Percentiles rank a stretch among this genome's conserved stretches.
These are phyloP conservation scores for Aporophyla nigra DNA, from an alignment of 2,888 invertebrate species.

Conservation along the genomic window DNA sequence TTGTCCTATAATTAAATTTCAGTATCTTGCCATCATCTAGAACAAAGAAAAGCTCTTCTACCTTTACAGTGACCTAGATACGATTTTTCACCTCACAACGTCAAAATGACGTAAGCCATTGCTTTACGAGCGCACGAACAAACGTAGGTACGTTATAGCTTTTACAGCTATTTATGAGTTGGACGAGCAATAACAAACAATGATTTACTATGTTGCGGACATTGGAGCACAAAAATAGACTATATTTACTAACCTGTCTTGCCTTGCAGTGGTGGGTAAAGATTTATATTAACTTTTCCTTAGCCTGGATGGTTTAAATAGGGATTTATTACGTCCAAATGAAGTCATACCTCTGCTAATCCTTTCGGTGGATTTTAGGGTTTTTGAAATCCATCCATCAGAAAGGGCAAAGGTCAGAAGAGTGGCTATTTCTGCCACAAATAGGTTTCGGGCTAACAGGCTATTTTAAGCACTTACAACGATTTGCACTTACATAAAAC, in stretches of 20 bases:
- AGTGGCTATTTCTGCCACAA: neutral
- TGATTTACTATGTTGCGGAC: constrained; percentile 65
- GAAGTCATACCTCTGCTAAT: neutral
- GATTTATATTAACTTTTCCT: too few relatives aligned
- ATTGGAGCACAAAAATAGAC: constrained; percentile 22
- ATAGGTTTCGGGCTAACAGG: constrained; percentile 1
- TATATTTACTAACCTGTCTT: constrained; percentile 9
- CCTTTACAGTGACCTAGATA: constrained; percentile 32
- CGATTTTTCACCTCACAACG: constrained; percentile 35
- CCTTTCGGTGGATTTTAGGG: neutral
- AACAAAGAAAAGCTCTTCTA: constrained; percentile 5
- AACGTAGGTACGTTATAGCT: constrained; percentile 51
- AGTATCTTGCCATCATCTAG: neutral
- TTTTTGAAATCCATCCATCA: constrained; percentile 25
- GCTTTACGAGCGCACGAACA: constrained; percentile 52
- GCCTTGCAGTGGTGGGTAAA: neutral
- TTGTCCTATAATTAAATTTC: neutral
- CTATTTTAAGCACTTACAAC: constrained; percentile 33
- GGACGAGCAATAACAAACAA: constrained; percentile 64
- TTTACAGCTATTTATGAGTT: constrained; percentile 56
- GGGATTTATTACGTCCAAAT: neutral
- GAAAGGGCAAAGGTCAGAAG: constrained; percentile 37
- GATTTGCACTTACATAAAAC: constrained; percentile 17
- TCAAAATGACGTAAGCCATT: constrained; percentile 22
- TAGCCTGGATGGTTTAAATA: neutral